Conservation (phyloP, 2,888 invertebrate genomes). For the Agonopterix arenella region DNA sequence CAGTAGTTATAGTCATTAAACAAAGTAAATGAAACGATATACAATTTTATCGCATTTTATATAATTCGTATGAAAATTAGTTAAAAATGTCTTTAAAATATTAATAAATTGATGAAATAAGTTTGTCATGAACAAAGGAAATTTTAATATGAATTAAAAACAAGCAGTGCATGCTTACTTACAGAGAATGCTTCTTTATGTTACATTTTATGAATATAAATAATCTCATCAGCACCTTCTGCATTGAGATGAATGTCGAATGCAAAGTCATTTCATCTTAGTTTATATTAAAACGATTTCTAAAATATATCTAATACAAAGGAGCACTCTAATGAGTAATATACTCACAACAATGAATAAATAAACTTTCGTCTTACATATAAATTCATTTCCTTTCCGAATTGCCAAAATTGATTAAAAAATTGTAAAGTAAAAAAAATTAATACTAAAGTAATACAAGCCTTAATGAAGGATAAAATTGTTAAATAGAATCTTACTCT, state of each 20-base stretch:
- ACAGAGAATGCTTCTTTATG: slow-evolving; percentile 29
- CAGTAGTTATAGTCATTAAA: too few relatives aligned
- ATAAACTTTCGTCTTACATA: slow-evolving; percentile 18
- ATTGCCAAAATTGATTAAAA: slow-evolving; percentile 23
- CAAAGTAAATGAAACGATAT: slow-evolving; percentile 22
- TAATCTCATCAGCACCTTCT: slow-evolving; percentile 3
- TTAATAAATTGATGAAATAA: slow-evolving; percentile 46
- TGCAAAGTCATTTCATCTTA: slow-evolving; percentile 1
- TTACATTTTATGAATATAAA: slow-evolving; percentile 7
- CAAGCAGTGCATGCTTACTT: slow-evolving; percentile 29
- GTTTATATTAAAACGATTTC: slow-evolving; percentile 5
- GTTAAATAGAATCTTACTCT: slow-evolving; percentile 61
- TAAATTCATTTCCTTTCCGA: slow-evolving; percentile 9
- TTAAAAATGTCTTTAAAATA: slow-evolving; percentile 67
- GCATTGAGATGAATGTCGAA: background rate
- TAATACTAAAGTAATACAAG: slow-evolving; percentile 71
- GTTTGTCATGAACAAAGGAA: slow-evolving; percentile 45
- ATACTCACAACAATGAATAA: slow-evolving; percentile 21
- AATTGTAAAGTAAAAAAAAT: slow-evolving; percentile 38
- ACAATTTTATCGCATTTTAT: slow-evolving; percentile 52
- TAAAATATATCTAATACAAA: slow-evolving; percentile 9
- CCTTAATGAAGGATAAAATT: slow-evolving; percentile 49
- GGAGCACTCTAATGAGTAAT: slow-evolving; percentile 11
- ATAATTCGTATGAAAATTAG: slow-evolving; percentile 69
- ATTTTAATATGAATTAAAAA: slow-evolving; percentile 39